Evolutionary conservation across 2,113 vertebrate genomes (phyloP), one percentile per base, ranked within the genome.

Genomic region (Symphodus melops): DNA sequence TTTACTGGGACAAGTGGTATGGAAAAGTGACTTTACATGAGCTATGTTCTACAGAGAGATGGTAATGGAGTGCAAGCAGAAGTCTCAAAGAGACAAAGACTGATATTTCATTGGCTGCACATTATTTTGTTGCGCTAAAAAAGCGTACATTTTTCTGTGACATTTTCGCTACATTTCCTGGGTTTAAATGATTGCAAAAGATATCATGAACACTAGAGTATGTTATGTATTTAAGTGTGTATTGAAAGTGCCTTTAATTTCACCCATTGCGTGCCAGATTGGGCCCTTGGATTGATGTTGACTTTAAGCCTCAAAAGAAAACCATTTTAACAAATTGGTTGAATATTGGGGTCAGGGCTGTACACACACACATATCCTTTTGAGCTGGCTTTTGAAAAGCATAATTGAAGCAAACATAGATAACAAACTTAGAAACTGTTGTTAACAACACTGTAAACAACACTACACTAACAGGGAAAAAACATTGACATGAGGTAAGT

Each of bases 1-100:
- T 94, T 95, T 95, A 92, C 91, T 85, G 86, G 71, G 81, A 80
- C 71, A 84, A 91, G 82, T 82, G 82, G 79, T 81, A 88, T 86
- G 86, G 87, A 84, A 88, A 90, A 91, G 86, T 86, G 83, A 81
- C 78, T 85, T 92, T 91, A 86, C 90, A 92, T 88, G 87, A 90
- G 85, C 83, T 89, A 84, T 82, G 85, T 84, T 89, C 72, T 76
- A 77, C 72, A 77, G 75, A 61, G 72, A 79, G 82, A 77, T 79
- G 79, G 88, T 84, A 89, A 90, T 91, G 85, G 74, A 84, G 88
- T 75, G 82, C 77, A 78, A 72, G 72, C 62, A 23, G 52, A 79
- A 77, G 56, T 60, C 82, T 82, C 68, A 62, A 53, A 41, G 68
- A 83, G 74, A 86, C 59, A 70, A 19, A 66, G 67, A 72, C 54